Evolutionary conservation across 30 jellyfish, hydroid and myxozoan genomes (phyloP).

Genomic region (Rhopilema esculentum): DNA sequence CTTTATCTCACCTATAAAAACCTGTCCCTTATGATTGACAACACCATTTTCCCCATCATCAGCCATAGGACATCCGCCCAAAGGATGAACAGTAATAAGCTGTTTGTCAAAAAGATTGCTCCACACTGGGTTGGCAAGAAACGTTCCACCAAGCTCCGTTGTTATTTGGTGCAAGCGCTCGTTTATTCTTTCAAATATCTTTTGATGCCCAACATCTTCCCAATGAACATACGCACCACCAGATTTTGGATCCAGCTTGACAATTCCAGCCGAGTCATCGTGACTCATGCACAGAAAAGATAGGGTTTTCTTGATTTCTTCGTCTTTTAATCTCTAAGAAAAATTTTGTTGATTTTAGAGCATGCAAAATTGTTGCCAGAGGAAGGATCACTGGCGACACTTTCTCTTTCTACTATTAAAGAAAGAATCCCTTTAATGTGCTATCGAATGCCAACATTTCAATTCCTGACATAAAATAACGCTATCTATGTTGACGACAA

Average conservation of each 20-base stretch:
- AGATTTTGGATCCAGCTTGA: conserved; percentile 60
- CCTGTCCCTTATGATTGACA: conserved; percentile 86
- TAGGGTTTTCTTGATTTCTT: conserved; percentile 53
- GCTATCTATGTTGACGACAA: too few relatives aligned
- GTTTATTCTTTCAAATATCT: conserved; percentile 41
- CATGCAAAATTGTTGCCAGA: too few relatives aligned
- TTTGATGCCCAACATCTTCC: conserved; percentile 76
- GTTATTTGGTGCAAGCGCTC: conserved; percentile 41
- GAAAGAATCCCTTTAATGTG: too few relatives aligned
- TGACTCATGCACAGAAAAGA: conserved; percentile 74
- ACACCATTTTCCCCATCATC: conserved; percentile 72
- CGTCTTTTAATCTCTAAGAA: conserved; percentile 33
- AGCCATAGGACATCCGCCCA: conserved; percentile 89
- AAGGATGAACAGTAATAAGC: conserved; percentile 77
- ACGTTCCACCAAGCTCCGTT: conserved; percentile 66
- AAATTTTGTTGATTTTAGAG: too few relatives aligned
- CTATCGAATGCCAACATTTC: too few relatives aligned
- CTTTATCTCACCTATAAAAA: conserved; percentile 61
- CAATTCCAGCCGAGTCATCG: conserved; percentile 64
- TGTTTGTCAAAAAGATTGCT: conserved; percentile 44
- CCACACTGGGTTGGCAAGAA: conserved; percentile 70
- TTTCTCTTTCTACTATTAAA: too few relatives aligned
- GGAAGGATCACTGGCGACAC: too few relatives aligned
- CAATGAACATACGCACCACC: conserved; percentile 44
- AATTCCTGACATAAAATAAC: too few relatives aligned